Percentiles rank a stretch among this genome's conserved stretches.
Conservation (phyloP, 1,140 invertebrate genomes). For the Drosophila santomea region DNA sequence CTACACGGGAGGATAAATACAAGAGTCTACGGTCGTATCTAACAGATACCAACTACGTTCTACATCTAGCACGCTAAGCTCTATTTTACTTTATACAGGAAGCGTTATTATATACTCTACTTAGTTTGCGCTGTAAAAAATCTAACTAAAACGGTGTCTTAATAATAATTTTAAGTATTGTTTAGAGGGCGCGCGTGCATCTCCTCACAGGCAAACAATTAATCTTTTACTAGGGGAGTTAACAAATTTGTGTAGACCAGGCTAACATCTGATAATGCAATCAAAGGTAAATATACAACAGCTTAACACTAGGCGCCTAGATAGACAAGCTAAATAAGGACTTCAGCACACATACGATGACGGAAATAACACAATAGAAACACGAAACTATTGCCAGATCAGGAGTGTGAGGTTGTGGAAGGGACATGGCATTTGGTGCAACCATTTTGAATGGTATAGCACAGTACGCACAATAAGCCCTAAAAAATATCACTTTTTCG, state of each 20-base stretch:
- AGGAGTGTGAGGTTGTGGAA: constrained; percentile 4
- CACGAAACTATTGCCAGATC: constrained; percentile 12
- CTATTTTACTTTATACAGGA: constrained; percentile 72
- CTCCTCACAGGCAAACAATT: constrained; percentile 58
- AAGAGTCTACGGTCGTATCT: constrained; percentile 41
- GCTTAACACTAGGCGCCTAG: constrained; percentile 46
- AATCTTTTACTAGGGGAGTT: constrained; percentile 36
- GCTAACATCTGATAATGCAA: constrained; percentile 51
- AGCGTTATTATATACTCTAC: constrained; percentile 57
- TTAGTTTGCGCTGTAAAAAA: constrained; percentile 62
- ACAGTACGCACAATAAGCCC: constrained; percentile 22
- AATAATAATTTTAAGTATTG: constrained; percentile 50
- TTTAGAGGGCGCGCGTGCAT: constrained; percentile 67
- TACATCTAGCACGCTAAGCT: constrained; percentile 61
- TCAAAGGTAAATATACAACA: constrained; percentile 61
- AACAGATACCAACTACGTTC: constrained; percentile 32
- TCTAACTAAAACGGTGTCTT: constrained; percentile 47
- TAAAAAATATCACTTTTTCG: constrained; percentile 58
- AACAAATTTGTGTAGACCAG: constrained; percentile 46
- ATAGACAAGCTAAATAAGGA: constrained; percentile 15
- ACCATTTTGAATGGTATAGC: constrained; percentile 69
- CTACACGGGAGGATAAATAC: constrained; percentile 18
- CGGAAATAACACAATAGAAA: constrained; percentile 17
- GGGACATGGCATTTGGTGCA: constrained; percentile 29
- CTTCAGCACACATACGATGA: constrained; percentile 33